Conservation (phyloP, 2,113 vertebrate species). For the Labrus mixtus region DNA sequence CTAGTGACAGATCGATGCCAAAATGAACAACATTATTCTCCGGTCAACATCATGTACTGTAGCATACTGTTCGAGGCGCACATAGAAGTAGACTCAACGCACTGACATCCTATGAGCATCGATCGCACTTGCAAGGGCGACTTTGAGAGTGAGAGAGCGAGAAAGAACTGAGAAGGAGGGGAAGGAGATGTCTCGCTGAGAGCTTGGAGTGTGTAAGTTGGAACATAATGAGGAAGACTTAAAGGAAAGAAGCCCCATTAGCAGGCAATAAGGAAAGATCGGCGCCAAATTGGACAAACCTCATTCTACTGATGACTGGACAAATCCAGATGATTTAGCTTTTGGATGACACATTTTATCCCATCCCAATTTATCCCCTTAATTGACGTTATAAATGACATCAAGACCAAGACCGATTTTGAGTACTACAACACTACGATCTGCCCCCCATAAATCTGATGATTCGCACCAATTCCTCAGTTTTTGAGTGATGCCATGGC, state of each 20-base stretch:
- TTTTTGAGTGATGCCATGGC: no score
- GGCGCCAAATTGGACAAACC: conserved; percentile 9
- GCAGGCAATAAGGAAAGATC: conserved; percentile 52
- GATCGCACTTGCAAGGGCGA: no score
- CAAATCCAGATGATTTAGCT: conserved; percentile 32
- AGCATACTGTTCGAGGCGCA: neutral
- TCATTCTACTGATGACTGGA: conserved; percentile 29
- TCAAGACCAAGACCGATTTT: no score
- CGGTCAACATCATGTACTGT: neutral
- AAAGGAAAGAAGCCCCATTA: neutral
- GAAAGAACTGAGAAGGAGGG: conserved; percentile 3
- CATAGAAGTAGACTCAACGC: neutral
- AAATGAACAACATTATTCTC: neutral
- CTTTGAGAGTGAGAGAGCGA: no score
- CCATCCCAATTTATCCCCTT: no score
- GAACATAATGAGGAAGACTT: neutral
- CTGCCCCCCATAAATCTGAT: no score
- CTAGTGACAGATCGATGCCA: neutral
- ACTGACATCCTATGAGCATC: no score
- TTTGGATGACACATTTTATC: neutral
- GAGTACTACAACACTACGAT: no score
- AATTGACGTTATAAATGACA: no score
- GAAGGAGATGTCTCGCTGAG: neutral
- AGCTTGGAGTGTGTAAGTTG: neutral
- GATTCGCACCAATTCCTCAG: no score